phyloP scores from a whole-genome alignment of 1,140 invertebrate species.

The Sinella curviseta region DNA sequence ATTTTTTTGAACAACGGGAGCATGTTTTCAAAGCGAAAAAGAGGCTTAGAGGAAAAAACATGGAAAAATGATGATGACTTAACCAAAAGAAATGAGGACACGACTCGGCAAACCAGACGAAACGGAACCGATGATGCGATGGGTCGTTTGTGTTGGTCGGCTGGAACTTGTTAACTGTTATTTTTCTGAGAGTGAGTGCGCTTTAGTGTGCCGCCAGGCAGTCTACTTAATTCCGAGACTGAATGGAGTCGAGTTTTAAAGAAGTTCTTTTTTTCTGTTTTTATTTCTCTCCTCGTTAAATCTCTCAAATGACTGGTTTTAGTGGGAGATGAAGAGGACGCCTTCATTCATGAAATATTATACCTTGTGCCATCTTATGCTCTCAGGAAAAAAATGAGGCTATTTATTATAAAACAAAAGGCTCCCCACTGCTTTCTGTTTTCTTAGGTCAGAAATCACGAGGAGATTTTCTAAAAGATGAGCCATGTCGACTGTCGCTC shows the following conservation, averaged over 20 bases:
- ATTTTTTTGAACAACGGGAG: not conserved
- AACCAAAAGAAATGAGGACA: conserved; percentile 58
- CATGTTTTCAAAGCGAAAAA: not conserved
- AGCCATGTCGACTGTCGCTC: not conserved
- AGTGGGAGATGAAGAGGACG: not conserved
- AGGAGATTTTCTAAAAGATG: not conserved
- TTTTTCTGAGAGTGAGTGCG: not conserved
- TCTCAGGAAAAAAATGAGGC: not conserved
- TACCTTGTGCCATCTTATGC: not conserved
- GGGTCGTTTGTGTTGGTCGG: not conserved
- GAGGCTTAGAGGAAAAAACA: not conserved
- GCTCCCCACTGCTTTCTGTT: not conserved
- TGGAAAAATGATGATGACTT: conserved; percentile 51
- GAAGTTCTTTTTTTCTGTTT: not conserved
- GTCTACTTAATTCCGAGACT: conserved; percentile 22
- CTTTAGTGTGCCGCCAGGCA: conserved; percentile 10
- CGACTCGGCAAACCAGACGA: conserved; percentile 1
- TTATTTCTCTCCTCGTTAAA: conserved; percentile 21
- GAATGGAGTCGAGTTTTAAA: not conserved
- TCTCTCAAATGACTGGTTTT: conserved; percentile 15
- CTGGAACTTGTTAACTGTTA: conserved; percentile 23
- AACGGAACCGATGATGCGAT: conserved; percentile 7
- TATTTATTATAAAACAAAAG: not conserved
- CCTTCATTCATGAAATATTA: not conserved
- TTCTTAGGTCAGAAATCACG: conserved; percentile 21